Base-by-base conservation (phyloP, 2,888 invertebrate genomes). In the Dilophus febrilis region DNA sequence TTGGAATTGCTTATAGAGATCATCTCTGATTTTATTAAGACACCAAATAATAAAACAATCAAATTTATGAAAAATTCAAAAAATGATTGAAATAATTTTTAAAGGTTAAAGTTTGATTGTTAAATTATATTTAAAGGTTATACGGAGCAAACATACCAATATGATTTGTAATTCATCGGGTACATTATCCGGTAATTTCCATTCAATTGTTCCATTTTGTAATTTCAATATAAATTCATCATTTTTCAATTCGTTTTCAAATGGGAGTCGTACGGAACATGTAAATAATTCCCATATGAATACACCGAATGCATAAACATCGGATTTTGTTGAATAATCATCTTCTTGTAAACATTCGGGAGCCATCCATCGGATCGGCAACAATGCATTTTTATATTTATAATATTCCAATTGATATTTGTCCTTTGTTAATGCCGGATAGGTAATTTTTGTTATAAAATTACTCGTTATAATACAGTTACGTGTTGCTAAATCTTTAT, bases 401-500 rank as follows among this genome's bases (percentile, higher is more conserved):
- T 74, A 84, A 63, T 94, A 95, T 56, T 95, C 92, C 48, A 80
- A 78, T 34, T 82, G 80, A 58, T 92, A 86, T 0, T 88, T 85
- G 49, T 87, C 91, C 50, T 80, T 74, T 28, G 77, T 78, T 47
- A 85, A 71, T 28, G 81, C 79, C 1, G 83, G 77, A 59, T 76
- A 69, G 2, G 88, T 81, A 41, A 94, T 71, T 65, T 94, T 92
- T 19, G 90, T 74, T 44, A 58, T 56, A 26, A 92, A 68, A 47
- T 74, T 74, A 16, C 85, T 81, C 0, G 86, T 79, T 43, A 94
- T 79, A 42, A 92, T 67, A 56, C 94, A 86, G 64, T 94, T 94
- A 13, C 94, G 73, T 0, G 91, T 81, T 2, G 92, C 88, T 49
- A 95, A 70, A 64, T 95, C 94, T 53, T 72, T 77, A 61, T 92